Conservation (phyloP, 2,113 vertebrate species). For the Triplophysa siluroides region DNA sequence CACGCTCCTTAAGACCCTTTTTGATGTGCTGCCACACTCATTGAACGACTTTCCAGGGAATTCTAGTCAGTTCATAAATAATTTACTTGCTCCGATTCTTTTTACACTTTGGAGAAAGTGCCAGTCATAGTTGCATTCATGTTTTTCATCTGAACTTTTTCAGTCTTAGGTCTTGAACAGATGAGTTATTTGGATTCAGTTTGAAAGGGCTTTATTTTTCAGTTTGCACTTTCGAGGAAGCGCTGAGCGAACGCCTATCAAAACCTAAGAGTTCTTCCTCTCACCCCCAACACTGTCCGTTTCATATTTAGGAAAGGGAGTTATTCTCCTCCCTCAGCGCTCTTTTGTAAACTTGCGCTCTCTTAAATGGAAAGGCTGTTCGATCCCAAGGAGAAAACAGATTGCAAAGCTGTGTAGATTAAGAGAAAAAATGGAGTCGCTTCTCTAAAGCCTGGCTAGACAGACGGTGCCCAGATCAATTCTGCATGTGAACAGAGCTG, state of each 20-base stretch:
- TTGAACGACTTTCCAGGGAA: conserved; percentile 40
- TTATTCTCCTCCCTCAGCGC: conserved; percentile 29
- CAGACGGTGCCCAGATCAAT: conserved; percentile 69
- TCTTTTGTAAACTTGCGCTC: conserved; percentile 45
- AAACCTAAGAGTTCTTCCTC: not conserved
- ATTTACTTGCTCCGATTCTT: conserved; percentile 18
- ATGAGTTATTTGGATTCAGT: conserved; percentile 19
- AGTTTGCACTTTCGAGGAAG: conserved; percentile 23
- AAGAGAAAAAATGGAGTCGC: conserved; percentile 18
- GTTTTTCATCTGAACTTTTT: not conserved
- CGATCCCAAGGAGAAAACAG: conserved; percentile 45
- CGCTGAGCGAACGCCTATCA: not conserved
- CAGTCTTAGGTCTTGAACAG: not conserved
- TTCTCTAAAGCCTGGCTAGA: conserved; percentile 43
- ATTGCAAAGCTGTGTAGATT: conserved; percentile 47
- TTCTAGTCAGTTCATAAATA: conserved; percentile 40
- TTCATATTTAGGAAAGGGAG: conserved; percentile 28
- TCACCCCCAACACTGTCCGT: not conserved
- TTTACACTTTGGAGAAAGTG: conserved; percentile 24
- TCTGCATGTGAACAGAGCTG: conserved; percentile 65
- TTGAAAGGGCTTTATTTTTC: conserved; percentile 10
- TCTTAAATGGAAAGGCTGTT: conserved; percentile 47
- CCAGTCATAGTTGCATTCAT: conserved; percentile 1
- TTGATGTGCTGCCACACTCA: conserved; percentile 19
- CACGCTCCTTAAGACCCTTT: conserved; percentile 28